These are phyloP conservation scores for Lepetodrilus schrolli DNA, from an alignment of 2,888 invertebrate genomes.

Conservation along the genomic window DNA sequence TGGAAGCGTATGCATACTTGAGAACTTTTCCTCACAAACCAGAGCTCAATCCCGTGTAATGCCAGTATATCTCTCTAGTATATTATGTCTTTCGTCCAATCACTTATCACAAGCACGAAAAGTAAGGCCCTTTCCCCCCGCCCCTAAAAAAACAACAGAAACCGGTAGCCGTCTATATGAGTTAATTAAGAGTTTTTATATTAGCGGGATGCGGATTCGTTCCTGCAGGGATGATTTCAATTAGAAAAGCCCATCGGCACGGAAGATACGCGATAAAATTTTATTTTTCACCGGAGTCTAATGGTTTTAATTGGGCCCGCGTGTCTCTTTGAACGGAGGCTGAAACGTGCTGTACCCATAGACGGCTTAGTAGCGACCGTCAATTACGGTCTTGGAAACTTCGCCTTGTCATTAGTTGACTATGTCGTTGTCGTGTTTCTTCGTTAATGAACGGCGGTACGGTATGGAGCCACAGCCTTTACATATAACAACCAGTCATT, in stretches of 20 bases:
- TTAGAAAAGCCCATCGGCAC: slow-evolving; percentile 27
- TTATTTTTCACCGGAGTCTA: slow-evolving; percentile 29
- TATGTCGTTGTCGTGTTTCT: slow-evolving; percentile 13
- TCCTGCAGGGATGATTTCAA: slow-evolving; percentile 17
- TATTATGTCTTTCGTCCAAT: too few species aligned
- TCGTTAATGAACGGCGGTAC: slow-evolving; percentile 18
- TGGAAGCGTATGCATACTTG: too few species aligned
- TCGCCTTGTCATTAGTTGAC: slow-evolving; percentile 8
- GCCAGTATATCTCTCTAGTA: neutral
- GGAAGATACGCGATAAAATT: slow-evolving; percentile 30
- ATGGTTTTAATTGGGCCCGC: slow-evolving; percentile 30
- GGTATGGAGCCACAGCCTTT: slow-evolving; percentile 1
- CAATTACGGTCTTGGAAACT: slow-evolving; percentile 17
- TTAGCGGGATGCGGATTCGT: slow-evolving; percentile 25
- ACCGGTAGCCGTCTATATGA: neutral
- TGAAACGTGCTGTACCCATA: slow-evolving; percentile 9
- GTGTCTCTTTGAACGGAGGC: slow-evolving; percentile 17
- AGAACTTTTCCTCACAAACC: too few species aligned
- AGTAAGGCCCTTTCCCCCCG: too few species aligned
- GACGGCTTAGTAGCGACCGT: neutral
- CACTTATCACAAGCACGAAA: too few species aligned
- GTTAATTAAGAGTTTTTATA: slow-evolving; percentile 26
- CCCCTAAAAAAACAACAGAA: too few species aligned
- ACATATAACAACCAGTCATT: slow-evolving; percentile 23
- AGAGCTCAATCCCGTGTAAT: neutral